These are phyloP conservation scores for Pelobates fuscus DNA, from an alignment of 2,113 vertebrate genomes.

Conservation along the genomic window DNA sequence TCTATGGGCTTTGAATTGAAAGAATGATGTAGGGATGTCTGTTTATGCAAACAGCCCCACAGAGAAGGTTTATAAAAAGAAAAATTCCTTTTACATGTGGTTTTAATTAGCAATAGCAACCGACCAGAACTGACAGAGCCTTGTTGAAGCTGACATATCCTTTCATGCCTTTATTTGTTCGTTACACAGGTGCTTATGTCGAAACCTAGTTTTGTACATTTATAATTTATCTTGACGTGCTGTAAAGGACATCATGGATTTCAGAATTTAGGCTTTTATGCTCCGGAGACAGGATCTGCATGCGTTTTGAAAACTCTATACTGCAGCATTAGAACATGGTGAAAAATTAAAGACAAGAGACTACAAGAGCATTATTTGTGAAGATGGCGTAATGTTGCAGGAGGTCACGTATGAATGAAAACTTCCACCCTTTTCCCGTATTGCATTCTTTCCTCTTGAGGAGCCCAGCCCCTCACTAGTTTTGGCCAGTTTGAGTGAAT, in stretches of 20 bases:
- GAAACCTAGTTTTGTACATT: slow-evolving; percentile 3
- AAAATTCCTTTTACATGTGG: slow-evolving; percentile 3
- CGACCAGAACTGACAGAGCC: slow-evolving; percentile 16
- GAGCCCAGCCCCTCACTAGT: no score
- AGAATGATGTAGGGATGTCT: not conserved
- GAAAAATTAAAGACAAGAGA: not conserved
- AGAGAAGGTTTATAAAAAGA: slow-evolving; percentile 1
- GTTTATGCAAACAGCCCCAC: slow-evolving; percentile 6
- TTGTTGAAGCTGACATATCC: not conserved
- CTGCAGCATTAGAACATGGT: not conserved
- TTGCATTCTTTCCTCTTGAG: no score
- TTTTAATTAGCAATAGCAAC: slow-evolving; percentile 15
- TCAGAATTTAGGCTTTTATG: slow-evolving; percentile 5
- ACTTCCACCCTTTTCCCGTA: no score
- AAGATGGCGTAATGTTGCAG: no score
- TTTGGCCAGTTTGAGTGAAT: no score
- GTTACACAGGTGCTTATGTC: slow-evolving; percentile 16
- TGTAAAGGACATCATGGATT: not conserved
- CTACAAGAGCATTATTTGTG: no score
- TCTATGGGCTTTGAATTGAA: not conserved
- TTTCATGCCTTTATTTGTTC: slow-evolving; percentile 13
- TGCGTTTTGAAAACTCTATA: not conserved
- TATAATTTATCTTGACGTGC: slow-evolving; percentile 1
- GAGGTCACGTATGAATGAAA: no score
- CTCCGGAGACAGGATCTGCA: not conserved